Evolutionary conservation across 35 echinoderm and acorn worm species (phyloP).

Genomic region (Ophioderma brevispina): DNA sequence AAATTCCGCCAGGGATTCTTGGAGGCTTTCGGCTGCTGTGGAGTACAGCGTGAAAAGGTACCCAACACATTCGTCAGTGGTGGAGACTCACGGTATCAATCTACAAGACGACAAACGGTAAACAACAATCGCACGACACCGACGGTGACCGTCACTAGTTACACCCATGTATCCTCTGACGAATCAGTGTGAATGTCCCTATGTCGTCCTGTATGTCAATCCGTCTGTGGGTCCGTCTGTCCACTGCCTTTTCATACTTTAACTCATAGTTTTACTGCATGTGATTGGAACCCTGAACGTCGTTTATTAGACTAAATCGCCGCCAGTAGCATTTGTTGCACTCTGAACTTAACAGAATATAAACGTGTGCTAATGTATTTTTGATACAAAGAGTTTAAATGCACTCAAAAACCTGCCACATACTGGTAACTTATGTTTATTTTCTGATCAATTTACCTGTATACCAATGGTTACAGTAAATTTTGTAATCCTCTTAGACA

Average conservation of each 20-base stretch:
- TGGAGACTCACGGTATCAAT: constrained; percentile 19
- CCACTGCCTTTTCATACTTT: background rate
- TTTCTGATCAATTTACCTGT: too few species aligned
- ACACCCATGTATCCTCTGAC: constrained; percentile 84
- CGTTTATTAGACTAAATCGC: background rate
- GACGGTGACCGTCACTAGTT: constrained; percentile 42
- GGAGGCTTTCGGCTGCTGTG: constrained; percentile 85
- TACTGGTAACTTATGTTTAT: too few species aligned
- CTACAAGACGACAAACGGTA: constrained; percentile 42
- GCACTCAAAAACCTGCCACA: too few species aligned
- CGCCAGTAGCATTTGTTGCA: background rate
- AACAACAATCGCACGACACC: constrained; percentile 36
- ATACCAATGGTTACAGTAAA: too few species aligned
- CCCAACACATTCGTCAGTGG: constrained; percentile 11
- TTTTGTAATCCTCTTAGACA: too few species aligned
- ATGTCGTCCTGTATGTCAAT: background rate
- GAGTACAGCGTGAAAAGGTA: background rate
- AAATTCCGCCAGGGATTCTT: constrained; percentile 96
- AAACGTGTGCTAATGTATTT: too few species aligned
- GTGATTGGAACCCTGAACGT: background rate
- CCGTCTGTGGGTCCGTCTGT: background rate
- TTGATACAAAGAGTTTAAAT: too few species aligned
- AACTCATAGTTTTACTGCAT: background rate
- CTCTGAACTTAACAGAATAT: too few species aligned
- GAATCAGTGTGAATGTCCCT: constrained; percentile 33